Evolutionary conservation across 2,113 vertebrate species (phyloP), one percentile per base, ranked within the genome.

Genomic region (Dascyllus trimaculatus): DNA sequence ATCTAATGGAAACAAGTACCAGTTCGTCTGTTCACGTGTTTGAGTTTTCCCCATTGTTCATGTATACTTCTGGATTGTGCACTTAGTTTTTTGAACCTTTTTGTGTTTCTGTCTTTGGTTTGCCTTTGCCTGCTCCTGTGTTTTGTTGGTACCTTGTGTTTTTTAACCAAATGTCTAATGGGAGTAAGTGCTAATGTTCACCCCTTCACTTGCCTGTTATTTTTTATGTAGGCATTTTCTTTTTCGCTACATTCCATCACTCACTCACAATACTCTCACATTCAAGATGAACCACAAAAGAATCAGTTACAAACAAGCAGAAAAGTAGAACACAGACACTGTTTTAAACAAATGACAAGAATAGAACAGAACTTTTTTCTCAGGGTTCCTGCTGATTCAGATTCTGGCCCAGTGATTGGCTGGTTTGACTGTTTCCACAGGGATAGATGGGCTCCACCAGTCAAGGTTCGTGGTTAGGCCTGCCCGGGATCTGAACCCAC

Each of bases 401-500:
- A 67, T 74, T 78, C 78, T 84, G 84, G 66, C 67, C 48, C 64
- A 0, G 60, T 38, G 76, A 77, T 87, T 75, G 85, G 82, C 87
- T 61, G 80, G 13, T 84, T 46, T 58, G 67, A 81, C 71, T 22
- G 78, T 87, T 88, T 75, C 78, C 82, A 83, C 40, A 67, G 80
- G 78, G 87, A 89, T 84, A 75, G 76, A 87, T 71, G 65, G 80
- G 63, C 52, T 85, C 85, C 88, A 88, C 78, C 58, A 54, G 79
- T 89, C 48, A 80, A 84, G 75, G 75, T 86, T 82, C 73, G 85
- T 15, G 85, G 89, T 88, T 61, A 48, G 72, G 60, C 67, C 48
- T 87, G 88, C 83, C 89, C 86, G 52, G 80, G 90, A 79, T 88
- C 81, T 91, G 75, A 93, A 92, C 82, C 70, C 78, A 80, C 78